These are phyloP conservation scores for Cetonia aurata DNA, from an alignment of 2,888 invertebrate species.

Conservation along the genomic window DNA sequence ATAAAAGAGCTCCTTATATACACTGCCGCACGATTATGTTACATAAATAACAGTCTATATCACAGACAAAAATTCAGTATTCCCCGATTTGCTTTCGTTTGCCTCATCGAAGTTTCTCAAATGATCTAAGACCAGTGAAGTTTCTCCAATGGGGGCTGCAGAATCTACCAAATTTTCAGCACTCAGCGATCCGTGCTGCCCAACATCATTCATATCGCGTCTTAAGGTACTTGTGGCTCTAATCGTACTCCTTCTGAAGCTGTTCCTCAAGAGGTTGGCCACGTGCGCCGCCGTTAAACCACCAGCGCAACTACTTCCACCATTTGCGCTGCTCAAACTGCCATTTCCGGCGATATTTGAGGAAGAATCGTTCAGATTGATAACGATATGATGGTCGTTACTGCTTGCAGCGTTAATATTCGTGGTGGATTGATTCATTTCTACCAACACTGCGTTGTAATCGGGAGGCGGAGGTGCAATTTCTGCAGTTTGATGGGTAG, in stretches of 20 bases:
- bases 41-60: constrained; percentile 56
- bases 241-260: constrained; percentile 69
- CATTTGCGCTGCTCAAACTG: background rate
- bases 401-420: constrained; percentile 46
- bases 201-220: constrained; percentile 52
- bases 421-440: constrained; percentile 68
- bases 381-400: constrained; percentile 33
- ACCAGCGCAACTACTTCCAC: constrained; percentile 54
- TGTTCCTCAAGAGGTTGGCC: constrained; percentile 71
- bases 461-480: constrained; percentile 70
- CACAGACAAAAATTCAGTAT: constrained; percentile 62
- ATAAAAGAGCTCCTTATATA: constrained; percentile 2
- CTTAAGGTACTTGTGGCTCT: constrained; percentile 61
- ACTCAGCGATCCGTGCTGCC: constrained; percentile 67
- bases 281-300: constrained; percentile 72
- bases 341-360: constrained; percentile 24
- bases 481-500: constrained; percentile 41
- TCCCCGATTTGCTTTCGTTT: constrained; percentile 54
- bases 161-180: constrained; percentile 73
- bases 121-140: constrained; percentile 63
- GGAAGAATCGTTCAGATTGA: constrained; percentile 50
- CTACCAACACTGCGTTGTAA: constrained; percentile 74
- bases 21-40: background rate
- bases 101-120: constrained; percentile 54
- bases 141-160: constrained; percentile 72